phyloP scores from a whole-genome alignment of 2,113 vertebrate species.

The Clinocottus analis region DNA sequence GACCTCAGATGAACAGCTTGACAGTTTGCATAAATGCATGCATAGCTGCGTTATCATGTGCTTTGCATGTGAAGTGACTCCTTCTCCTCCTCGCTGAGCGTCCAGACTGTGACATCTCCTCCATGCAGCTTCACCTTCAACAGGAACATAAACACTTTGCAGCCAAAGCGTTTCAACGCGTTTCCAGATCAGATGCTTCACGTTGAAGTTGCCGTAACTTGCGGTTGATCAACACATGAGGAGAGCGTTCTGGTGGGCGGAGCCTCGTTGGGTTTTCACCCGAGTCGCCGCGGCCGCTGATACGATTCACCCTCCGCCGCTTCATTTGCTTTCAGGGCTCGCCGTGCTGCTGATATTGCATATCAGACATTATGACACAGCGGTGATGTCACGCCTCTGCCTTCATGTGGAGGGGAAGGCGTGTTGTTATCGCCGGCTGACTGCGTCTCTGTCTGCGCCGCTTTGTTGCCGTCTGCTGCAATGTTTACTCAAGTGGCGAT shows the following conservation, averaged over 20 bases:
- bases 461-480: constrained; percentile 38
- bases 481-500: constrained; percentile 29
- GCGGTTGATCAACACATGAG: no score
- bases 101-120: no score
- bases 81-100: no score
- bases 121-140: no score
- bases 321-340: constrained; percentile 62
- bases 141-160: no score
- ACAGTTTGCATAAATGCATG: no score
- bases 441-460: constrained; percentile 34
- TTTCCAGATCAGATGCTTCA: constrained; percentile 55
- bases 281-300: constrained; percentile 3
- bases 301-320: not conserved
- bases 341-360: constrained; percentile 24
- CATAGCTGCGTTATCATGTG: no score
- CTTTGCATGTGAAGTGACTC: no score
- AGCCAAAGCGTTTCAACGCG: no score
- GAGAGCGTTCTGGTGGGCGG: no score
- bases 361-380: constrained; percentile 41
- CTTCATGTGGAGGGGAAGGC: constrained; percentile 32
- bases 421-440: constrained; percentile 40
- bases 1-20: no score
- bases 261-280: not conserved
- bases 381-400: constrained; percentile 53
- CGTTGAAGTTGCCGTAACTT: constrained; percentile 15